phyloP scores from a whole-genome alignment of 2,797 vertebrate species.

The Cuculus canorus region DNA sequence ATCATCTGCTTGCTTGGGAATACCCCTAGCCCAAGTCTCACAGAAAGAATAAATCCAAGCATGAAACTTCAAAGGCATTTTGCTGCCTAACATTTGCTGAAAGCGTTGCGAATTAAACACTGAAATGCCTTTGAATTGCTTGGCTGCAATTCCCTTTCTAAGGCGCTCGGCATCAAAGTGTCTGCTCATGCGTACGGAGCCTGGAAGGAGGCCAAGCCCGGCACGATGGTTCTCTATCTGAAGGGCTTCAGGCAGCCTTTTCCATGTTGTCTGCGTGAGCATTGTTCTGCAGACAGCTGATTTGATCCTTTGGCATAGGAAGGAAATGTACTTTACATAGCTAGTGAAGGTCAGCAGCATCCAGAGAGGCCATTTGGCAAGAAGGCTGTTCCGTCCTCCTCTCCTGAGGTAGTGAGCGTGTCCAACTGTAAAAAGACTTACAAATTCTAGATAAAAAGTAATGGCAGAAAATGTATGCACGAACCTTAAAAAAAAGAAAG shows the following conservation, averaged over 20 bases:
- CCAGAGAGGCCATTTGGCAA: not conserved
- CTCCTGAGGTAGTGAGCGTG: not conserved
- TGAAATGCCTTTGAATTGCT: not conserved
- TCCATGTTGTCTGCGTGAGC: fast-evolving
- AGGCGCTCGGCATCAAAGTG: not conserved
- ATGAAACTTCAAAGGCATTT: not conserved
- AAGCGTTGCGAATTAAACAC: not conserved
- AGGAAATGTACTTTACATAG: constrained; percentile 61
- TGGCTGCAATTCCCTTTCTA: not conserved
- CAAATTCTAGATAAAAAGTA: not conserved
- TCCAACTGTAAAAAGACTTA: not conserved
- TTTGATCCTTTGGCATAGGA: constrained; percentile 49
- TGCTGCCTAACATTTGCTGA: not conserved
- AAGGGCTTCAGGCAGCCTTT: constrained; percentile 1
- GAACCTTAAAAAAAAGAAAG: not conserved
- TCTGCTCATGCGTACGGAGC: not conserved
- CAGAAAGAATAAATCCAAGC: not conserved
- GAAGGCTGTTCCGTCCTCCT: not conserved
- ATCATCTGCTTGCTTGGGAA: not conserved
- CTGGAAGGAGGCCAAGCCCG: constrained; percentile 26
- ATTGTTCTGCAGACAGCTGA: constrained; percentile 57
- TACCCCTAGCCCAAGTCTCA: not conserved
- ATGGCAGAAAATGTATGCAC: not conserved
- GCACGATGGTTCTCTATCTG: not conserved
- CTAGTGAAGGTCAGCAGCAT: constrained; percentile 44